Evolutionary conservation across 2,113 vertebrate species (phyloP), one percentile per base, ranked within the genome.

Genomic region (Rhabdornis inornatus): DNA sequence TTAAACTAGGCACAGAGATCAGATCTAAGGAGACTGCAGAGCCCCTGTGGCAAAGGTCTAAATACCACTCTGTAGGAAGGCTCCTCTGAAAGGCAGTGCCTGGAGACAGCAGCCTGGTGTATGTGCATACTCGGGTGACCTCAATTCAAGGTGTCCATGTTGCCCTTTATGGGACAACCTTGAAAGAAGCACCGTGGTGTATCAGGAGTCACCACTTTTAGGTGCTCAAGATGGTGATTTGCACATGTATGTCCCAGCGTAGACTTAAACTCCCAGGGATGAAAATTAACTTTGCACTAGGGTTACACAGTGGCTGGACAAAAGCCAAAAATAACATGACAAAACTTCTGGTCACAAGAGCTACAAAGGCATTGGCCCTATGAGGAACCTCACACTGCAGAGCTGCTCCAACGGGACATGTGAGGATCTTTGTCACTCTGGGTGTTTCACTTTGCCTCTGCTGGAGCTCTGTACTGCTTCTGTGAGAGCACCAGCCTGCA

Each of bases 111-210:
- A 53, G 13, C 18, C n/a, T 44, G 7, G 7, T 12, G 18, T 13
- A 2, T 3, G 3, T 15, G 30, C 35, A 40, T 25, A 45, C 20
- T 69, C n/a, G 33, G 40, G n/a, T 23, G 76, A n/a, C 40, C 27
- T 56, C 1, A 0, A 1, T 33, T 31, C 52, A 50, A 23, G 30
- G n/a, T 19, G 33, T 11, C n/a, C 49, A 1, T 64, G 24, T 15
- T 49, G 11, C 14, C 12, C 30, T 18, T 25, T 22, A 45, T 53
- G 30, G 59, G 28, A 42, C 20, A 86, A 4, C 4, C 18, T 60
- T 82, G n/a, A 31, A 72, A 52, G 10, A 55, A 39, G 28, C 33
- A 68, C 30, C 45, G 28, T 28, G 22, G 59, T 61, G 15, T 52
- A 40, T 28, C 27, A 56, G 44, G 37, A 69, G 12, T 15, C 13